These are phyloP conservation scores for Neolamprologus sp. DNA, from an alignment of 2,113 vertebrate species.

Conservation along the genomic window DNA sequence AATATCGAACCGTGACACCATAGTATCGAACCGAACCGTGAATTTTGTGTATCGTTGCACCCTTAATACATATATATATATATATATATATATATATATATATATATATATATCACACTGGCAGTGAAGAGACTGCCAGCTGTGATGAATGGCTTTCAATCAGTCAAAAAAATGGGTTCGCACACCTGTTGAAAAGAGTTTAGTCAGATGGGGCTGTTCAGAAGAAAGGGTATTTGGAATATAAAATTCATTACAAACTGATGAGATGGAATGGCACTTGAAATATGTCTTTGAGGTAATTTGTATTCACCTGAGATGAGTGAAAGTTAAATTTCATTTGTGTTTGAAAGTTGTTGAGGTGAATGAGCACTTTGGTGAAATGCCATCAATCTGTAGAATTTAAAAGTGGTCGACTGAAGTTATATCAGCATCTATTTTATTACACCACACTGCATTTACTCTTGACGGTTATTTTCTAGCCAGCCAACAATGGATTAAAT, in stretches of 20 bases:
- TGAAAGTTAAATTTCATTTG: conserved; percentile 10
- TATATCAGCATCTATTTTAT: background rate
- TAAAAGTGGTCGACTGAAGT: background rate
- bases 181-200: conserved; percentile 38
- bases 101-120: background rate
- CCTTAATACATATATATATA: background rate
- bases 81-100: background rate
- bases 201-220: conserved; percentile 51
- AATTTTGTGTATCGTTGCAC: too few species aligned
- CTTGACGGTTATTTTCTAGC: background rate
- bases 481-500: background rate
- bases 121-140: conserved; percentile 16
- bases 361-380: background rate
- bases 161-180: conserved; percentile 50
- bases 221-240: conserved; percentile 34
- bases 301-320: background rate
- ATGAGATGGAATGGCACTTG: conserved; percentile 28
- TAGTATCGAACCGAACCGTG: rapidly evolving
- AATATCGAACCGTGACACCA: too few species aligned
- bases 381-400: background rate
- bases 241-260: conserved; percentile 45
- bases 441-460: background rate
- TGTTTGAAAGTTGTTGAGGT: background rate
- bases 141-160: conserved; percentile 68
- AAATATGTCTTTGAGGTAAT: conserved; percentile 9